phyloP scores from a whole-genome alignment of 2,113 vertebrate genomes.

The Taurulus bubalis region DNA sequence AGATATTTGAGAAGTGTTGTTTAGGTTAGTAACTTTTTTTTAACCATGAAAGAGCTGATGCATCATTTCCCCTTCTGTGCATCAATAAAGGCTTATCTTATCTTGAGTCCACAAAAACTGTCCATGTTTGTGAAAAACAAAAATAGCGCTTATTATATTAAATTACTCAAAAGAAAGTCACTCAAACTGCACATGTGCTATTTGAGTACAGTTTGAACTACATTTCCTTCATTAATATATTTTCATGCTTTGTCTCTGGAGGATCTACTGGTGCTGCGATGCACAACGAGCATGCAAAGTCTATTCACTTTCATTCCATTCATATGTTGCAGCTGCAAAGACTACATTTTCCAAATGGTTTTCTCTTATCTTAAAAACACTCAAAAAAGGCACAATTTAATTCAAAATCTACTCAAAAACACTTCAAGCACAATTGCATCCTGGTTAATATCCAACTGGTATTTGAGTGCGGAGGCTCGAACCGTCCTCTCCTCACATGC shows the following conservation, averaged over 20 bases:
- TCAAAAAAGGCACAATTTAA: background rate
- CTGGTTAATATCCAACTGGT: slow-evolving; percentile 26
- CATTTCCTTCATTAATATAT: background rate
- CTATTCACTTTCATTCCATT: background rate
- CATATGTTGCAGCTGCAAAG: slow-evolving; percentile 1
- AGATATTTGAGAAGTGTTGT: background rate
- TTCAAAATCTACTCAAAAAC: slow-evolving; percentile 8
- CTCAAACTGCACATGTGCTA: background rate
- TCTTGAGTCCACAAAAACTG: background rate
- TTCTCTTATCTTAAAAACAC: slow-evolving; percentile 1
- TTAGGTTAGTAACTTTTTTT: background rate
- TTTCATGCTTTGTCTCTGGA: background rate
- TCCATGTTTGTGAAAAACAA: background rate
- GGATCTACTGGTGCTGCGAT: background rate
- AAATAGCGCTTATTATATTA: background rate
- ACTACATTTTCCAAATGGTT: background rate
- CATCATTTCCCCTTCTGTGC: background rate
- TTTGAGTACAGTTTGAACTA: background rate
- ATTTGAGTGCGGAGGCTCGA: slow-evolving; percentile 31
- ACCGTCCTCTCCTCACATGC: slow-evolving; percentile 19
- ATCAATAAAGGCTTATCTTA: background rate
- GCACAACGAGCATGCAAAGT: background rate
- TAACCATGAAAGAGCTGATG: background rate
- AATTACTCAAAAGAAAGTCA: background rate
- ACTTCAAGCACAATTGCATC: slow-evolving; percentile 14